Evolutionary conservation across 2,888 invertebrate genomes (phyloP).

Genomic region (Spicauda simplicius): DNA sequence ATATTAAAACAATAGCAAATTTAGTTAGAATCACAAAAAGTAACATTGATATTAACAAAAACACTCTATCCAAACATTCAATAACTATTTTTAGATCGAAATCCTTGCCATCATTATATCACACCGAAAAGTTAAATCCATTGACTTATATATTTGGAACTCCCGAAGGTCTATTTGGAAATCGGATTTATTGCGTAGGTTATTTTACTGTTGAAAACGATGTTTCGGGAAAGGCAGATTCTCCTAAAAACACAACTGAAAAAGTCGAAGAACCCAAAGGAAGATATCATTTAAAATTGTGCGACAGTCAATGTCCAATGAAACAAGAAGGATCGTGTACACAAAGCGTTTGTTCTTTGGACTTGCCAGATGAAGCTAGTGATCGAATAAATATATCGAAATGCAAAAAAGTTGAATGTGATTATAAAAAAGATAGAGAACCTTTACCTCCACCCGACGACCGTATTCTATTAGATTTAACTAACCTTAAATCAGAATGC

Average conservation of each 20-base stretch:
- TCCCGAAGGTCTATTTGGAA: constrained; percentile 49
- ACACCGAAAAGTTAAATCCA: constrained; percentile 50
- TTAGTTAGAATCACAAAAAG: constrained; percentile 50
- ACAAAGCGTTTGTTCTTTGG: constrained; percentile 54
- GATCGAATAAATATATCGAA: constrained; percentile 53
- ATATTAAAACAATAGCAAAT: constrained; percentile 21
- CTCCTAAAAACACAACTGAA: constrained; percentile 38
- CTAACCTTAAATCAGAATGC: constrained; percentile 51
- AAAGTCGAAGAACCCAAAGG: constrained; percentile 23
- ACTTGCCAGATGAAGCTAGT: constrained; percentile 53
- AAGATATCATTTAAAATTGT: constrained; percentile 47
- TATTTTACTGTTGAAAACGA: constrained; percentile 68
- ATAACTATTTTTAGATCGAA: constrained; percentile 50
- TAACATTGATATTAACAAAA: constrained; percentile 33
- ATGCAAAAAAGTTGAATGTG: constrained; percentile 60
- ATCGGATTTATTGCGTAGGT: constrained; percentile 64
- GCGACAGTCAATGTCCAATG: constrained; percentile 50
- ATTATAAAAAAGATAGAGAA: constrained; percentile 50
- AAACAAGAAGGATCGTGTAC: constrained; percentile 44
- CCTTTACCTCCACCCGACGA: constrained; percentile 55
- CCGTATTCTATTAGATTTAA: constrained; percentile 56
- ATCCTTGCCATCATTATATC: constrained; percentile 55
- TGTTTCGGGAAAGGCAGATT: constrained; percentile 36
- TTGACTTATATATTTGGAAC: constrained; percentile 66
- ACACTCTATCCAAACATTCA: constrained; percentile 38